Base-by-base conservation (phyloP, 2,113 vertebrate species). In the Abramis brama region DNA sequence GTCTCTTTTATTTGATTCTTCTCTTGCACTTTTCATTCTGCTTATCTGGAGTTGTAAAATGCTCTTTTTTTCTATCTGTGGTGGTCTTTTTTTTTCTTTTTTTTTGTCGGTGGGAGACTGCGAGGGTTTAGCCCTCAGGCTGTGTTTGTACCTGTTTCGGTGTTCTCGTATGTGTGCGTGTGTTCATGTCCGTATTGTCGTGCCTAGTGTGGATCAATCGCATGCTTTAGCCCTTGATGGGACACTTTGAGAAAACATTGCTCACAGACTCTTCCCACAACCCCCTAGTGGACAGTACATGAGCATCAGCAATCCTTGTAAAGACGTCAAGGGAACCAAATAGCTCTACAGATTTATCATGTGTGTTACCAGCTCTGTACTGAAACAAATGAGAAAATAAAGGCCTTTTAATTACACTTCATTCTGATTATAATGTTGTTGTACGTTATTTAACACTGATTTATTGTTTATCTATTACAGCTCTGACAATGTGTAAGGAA, bases 341-440 rank as follows among this genome's bases (percentile, higher is more conserved):
- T 94, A 94, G 94, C 93, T 95, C 94, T 94, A 93, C 92, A 93
- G 92, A 93, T 95, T 93, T 94, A 94, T 93, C 94, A 94, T 95
- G 93, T 93, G 94, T 95, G 94, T 95, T 95, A 93, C 93, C 92
- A 95, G 93, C 93, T 94, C 94, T 95, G 95, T 95, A 95, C 92
- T 93, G 91, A 94, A 94, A 91, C 64, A 91, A 93, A 94, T 62
- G 33, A 95, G 92, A 93, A 95, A 95, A 95, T 95, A 95, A 95
- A 95, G 93, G 93, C 93, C 93, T 95, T 95, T 95, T 95, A 95
- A 94, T 88, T 92, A 95, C 91, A 90, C 52, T 89, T 86, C 88
- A 90, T 55, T 81, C 39, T 88, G 85, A 85, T 64, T 75, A 45
- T 77, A 27, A 27, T 57, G 60, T 68, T 80, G 55, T 59, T 64